Conservation (phyloP, 2,888 invertebrate species). For the Nudaria mundana region DNA sequence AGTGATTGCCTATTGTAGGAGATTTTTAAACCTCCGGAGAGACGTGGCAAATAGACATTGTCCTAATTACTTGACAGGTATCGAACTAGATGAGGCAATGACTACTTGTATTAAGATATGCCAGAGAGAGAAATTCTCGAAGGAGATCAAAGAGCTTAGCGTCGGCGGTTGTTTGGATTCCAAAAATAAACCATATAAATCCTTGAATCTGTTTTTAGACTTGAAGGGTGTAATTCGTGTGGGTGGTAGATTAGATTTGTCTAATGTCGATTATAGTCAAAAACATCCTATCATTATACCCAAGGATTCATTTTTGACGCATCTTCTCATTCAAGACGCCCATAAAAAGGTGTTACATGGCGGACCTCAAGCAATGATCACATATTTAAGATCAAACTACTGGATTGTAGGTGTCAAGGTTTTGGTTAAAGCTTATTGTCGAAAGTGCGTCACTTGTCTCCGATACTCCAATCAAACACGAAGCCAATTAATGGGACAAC, state of each 20-base stretch:
- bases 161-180: not conserved
- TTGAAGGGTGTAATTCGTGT: not conserved
- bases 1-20: too few species aligned
- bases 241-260: not conserved
- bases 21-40: too few species aligned
- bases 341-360: slow-evolving; percentile 7
- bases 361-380: slow-evolving; percentile 4
- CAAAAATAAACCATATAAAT: not conserved
- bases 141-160: not conserved
- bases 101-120: not conserved
- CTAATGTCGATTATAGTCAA: not conserved
- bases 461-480: not conserved
- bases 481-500: slow-evolving; percentile 21
- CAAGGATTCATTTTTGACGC: not conserved
- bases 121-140: not conserved
- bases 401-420: slow-evolving; percentile 1
- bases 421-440: not conserved
- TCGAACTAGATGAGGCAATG: not conserved
- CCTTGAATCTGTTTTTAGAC: not conserved
- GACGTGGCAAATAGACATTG: too few species aligned
- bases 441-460: not conserved
- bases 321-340: slow-evolving; percentile 1
- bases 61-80: not conserved
- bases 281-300: not conserved
- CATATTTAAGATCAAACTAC: slow-evolving; percentile 4